These are phyloP conservation scores for Myotis brandtii DNA, from an alignment of 2,113 vertebrate genomes.

Conservation along the genomic window DNA sequence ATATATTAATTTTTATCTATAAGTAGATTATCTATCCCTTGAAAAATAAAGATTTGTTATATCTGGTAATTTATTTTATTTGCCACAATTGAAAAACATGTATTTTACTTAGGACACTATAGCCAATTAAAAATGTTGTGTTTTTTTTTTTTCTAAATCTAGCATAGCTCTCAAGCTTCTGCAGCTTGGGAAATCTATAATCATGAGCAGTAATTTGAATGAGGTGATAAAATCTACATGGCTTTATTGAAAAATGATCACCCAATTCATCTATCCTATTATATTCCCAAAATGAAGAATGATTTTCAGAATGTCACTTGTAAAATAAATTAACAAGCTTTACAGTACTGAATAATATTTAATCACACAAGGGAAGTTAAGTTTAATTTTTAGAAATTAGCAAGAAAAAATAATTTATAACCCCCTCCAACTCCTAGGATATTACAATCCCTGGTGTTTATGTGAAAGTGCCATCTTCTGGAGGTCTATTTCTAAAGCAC, in stretches of 20 bases:
- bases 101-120: neutral
- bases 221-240: neutral
- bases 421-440: neutral
- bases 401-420: slow-evolving; percentile 53
- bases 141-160: neutral
- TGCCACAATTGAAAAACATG: neutral
- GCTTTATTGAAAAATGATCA: neutral
- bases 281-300: slow-evolving; percentile 19
- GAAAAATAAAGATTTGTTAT: neutral
- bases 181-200: neutral
- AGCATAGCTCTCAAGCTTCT: neutral
- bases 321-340: slow-evolving; percentile 47
- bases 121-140: neutral
- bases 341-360: neutral
- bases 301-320: neutral
- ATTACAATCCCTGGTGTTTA: neutral
- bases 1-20: neutral
- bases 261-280: neutral
- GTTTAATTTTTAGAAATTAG: slow-evolving; percentile 34
- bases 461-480: neutral
- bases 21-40: neutral
- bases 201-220: slow-evolving; percentile 19
- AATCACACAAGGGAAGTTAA: neutral
- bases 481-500: neutral
- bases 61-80: neutral